Percentiles rank a stretch among this genome's conserved stretches.
phyloP scores from a whole-genome alignment of 1,140 invertebrate genomes.

The Drosophila tsacasi region DNA sequence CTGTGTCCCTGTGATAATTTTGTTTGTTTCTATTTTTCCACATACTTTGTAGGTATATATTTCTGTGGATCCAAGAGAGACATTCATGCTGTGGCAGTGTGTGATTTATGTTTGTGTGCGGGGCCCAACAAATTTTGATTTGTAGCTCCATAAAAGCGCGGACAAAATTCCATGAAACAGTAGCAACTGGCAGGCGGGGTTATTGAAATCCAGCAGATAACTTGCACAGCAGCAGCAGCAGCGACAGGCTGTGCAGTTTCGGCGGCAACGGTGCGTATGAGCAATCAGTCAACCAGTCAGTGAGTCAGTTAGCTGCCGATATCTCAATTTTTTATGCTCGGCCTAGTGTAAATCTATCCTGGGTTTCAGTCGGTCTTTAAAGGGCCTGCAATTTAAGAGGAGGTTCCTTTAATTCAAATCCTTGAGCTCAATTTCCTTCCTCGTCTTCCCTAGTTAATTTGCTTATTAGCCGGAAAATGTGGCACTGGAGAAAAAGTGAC shows the following conservation, averaged over 20 bases:
- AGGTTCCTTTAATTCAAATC: background rate
- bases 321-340: slow-evolving; percentile 72
- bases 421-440: slow-evolving; percentile 10
- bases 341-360: slow-evolving; percentile 46
- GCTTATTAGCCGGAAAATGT: slow-evolving; percentile 12
- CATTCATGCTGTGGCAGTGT: slow-evolving; percentile 33
- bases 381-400: background rate
- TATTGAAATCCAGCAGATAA: slow-evolving; percentile 66
- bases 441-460: slow-evolving; percentile 6
- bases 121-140: slow-evolving; percentile 52
- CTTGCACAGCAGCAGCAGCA: slow-evolving; percentile 24
- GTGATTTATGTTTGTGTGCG: slow-evolving; percentile 48
- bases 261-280: slow-evolving; percentile 73
- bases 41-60: background rate
- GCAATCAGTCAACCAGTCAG: slow-evolving; percentile 79
- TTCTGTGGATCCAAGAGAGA: slow-evolving; percentile 20
- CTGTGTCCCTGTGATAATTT: slow-evolving; percentile 30
- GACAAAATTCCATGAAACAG: slow-evolving; percentile 24
- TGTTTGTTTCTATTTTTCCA: slow-evolving; percentile 11
- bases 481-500: slow-evolving; percentile 10
- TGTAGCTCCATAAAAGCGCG: slow-evolving; percentile 46
- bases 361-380: background rate
- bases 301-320: slow-evolving; percentile 62
- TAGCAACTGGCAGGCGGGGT: slow-evolving; percentile 23
- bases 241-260: slow-evolving; percentile 12